Conservation (phyloP, 92 coral and sea anemone genomes). For the Epizoanthus ramosus region DNA sequence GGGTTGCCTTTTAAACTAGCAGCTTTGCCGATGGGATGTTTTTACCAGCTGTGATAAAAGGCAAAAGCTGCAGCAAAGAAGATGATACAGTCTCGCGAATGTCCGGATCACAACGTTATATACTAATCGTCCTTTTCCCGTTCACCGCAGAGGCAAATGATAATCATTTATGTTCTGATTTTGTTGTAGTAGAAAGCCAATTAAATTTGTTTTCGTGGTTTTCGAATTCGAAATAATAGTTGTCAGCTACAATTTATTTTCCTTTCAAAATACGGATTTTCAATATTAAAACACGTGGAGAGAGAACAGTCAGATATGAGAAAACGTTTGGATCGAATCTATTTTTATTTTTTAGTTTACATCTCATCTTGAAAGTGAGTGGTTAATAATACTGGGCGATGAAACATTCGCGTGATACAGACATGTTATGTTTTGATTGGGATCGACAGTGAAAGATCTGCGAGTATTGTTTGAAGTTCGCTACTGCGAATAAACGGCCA, state of each 20-base stretch:
- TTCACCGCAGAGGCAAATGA: background rate
- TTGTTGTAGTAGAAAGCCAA: background rate
- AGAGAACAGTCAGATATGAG: background rate
- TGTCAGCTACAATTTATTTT: background rate
- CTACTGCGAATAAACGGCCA: conserved; percentile 25
- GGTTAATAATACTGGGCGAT: conserved; percentile 24
- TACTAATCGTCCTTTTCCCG: background rate
- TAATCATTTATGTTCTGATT: background rate
- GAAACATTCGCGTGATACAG: conserved; percentile 38
- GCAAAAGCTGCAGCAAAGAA: background rate
- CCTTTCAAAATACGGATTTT: background rate
- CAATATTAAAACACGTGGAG: conserved; percentile 24
- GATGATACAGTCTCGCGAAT: too few relatives aligned
- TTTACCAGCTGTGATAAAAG: conserved; percentile 10
- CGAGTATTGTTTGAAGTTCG: conserved; percentile 27
- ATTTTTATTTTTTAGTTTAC: conserved; percentile 23
- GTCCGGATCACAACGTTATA: too few relatives aligned
- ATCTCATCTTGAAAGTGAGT: conserved; percentile 20
- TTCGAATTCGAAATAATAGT: background rate
- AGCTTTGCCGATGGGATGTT: conserved; percentile 32
- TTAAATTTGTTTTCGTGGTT: background rate
- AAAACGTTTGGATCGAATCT: background rate
- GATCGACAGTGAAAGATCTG: conserved; percentile 33
- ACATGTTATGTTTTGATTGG: conserved; percentile 34
- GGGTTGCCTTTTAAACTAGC: background rate